Evolutionary conservation across 2,113 vertebrate genomes (phyloP), one percentile per base, ranked within the genome.

Genomic region (Calyptommatus sinebrachiatus): DNA sequence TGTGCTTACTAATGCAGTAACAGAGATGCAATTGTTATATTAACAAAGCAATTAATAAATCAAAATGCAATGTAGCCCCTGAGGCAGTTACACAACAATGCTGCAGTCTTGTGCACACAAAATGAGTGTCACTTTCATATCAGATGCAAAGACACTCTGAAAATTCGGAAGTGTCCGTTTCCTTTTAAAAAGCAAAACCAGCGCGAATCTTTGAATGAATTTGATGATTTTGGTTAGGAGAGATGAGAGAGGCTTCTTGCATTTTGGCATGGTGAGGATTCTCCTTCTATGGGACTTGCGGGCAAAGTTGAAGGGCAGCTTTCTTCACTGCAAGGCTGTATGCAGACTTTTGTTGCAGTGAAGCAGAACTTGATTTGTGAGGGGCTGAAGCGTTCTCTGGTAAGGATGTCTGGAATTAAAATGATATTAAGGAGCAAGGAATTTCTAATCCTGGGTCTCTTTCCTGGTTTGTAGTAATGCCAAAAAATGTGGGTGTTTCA

Each of bases 21-120:
- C 87, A 85, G 87, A 84, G 81, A 63, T 53, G 85, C 85, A 85
- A 84, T 87, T 90, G 89, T 93, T 92, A 89, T 83, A 92, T 92
- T 91, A 85, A 89, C 90, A 92, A 92, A 85, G 76, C 91, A 89
- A 91, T 91, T 92, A 92, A 92, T 93, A 93, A 90, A 86, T 80
- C 84, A 89, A 87, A 89, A 92, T 87, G 78, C 62, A 83, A 86
- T 92, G 73, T 89, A 88, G 78, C 66, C 88, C 89, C 80, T 0
- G 69, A 88, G 85, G 91, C 88, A 83, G 28, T 85, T 83, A 57
- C 84, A 26, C 61, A 80, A 76, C 73, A 67, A 67, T 83, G 72
- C 48, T 31, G 62, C 87, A 82, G 82, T 87, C 83, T 84, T 79
- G 71, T 71, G 60, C 86, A 82, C 79, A 41, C 77, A 84, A 89